These are phyloP conservation scores for Cybosia mesomella DNA, from an alignment of 2,888 invertebrate species.

Conservation along the genomic window DNA sequence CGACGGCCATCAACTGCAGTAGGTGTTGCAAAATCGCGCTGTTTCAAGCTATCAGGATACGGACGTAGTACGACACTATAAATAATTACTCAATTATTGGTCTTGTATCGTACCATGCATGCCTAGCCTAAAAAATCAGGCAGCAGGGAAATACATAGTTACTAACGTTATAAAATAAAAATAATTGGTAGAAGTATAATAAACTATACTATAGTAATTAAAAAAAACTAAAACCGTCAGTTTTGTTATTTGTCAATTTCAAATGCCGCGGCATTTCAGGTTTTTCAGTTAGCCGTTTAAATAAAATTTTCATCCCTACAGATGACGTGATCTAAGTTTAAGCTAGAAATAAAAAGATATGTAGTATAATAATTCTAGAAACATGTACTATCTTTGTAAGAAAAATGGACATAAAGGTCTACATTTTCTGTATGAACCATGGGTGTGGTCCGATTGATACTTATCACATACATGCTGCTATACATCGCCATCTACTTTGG, in stretches of 20 bases:
- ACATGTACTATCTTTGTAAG: slow-evolving; percentile 13
- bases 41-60: too few relatives aligned
- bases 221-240: not conserved
- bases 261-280: not conserved
- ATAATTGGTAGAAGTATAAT: too few relatives aligned
- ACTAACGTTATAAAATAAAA: too few relatives aligned
- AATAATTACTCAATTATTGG: too few relatives aligned
- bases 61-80: too few relatives aligned
- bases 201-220: too few relatives aligned
- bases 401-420: slow-evolving; percentile 30
- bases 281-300: too few relatives aligned
- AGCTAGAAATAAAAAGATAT: slow-evolving; percentile 1
- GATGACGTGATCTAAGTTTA: not conserved
- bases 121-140: too few relatives aligned
- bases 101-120: too few relatives aligned
- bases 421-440: slow-evolving; percentile 52
- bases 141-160: too few relatives aligned
- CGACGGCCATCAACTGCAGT: too few relatives aligned
- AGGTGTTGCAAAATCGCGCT: too few relatives aligned
- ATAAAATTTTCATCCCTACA: not conserved
- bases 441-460: slow-evolving; percentile 69
- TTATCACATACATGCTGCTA: slow-evolving; percentile 70
- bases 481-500: slow-evolving; percentile 72
- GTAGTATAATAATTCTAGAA: not conserved
- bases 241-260: not conserved